Base-by-base conservation (phyloP, 2,888 invertebrate species). In the Sesia bembeciformis region DNA sequence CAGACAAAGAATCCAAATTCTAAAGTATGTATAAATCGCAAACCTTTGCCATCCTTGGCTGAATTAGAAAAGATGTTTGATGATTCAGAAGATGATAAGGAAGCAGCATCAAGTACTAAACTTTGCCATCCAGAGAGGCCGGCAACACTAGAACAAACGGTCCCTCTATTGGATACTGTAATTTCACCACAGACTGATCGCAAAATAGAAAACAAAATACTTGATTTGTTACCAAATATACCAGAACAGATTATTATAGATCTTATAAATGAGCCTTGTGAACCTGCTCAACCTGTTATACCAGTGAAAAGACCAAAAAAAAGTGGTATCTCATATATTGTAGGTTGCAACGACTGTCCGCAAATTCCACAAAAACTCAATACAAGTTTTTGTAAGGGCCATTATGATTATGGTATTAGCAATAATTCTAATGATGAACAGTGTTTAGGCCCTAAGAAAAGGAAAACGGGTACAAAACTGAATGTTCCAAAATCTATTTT, bases 21-120 rank as follows among this genome's bases (percentile, higher is more conserved):
- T 3, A 68, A 63, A 51, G 7, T 68, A 3, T 67, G 64, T 52
- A 55, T 60, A 3, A 74, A 72, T 57, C 64, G 68, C 3, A 76
- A 64, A 57, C 68, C 65, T 4, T 63, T 77, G 67, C 78, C 76
- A 23, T 65, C 71, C 3, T 55, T 77, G 49, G 54, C 67, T 0
- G 75, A 76, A 4, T 61, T 78, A 6, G 68, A 76, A 52, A 67
- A 66, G 60, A 65, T 72, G 65, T 78, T 56, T 63, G 70, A 71
- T 53, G 60, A 58, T 49, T 70, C 67, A 38, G 61, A 60, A 3
- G 40, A 53, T 53, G 54, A 60, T 49, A 51, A 23, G 23, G 56
- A 50, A 56, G 52, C 42, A 51, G 49, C 5, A 61, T 58, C 23
- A 23, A 23, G 23, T 56, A 23, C 23, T 23, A 23, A 23, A 23